Conservation (phyloP, 1,140 invertebrate species). For the Formica selysi region DNA sequence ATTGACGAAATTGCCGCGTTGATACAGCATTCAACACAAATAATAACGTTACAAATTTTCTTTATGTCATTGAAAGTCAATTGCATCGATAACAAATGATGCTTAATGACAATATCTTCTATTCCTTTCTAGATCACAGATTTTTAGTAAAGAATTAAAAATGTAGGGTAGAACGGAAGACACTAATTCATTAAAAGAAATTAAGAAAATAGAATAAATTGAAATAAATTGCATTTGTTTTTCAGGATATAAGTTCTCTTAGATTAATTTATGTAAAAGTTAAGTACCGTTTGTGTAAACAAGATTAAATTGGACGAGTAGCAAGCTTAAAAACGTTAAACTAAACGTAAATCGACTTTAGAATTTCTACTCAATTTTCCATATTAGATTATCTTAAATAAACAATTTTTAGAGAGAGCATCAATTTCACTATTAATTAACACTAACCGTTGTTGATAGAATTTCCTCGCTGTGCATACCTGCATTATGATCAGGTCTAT, state of each 20-base stretch:
- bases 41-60: constrained; percentile 13
- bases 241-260: neutral
- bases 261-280: neutral
- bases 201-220: neutral
- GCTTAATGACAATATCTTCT: neutral
- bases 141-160: neutral
- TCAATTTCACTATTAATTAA: constrained; percentile 16
- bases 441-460: neutral
- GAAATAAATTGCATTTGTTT: neutral
- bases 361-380: neutral
- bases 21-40: neutral
- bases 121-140: constrained; percentile 14
- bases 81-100: neutral
- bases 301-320: neutral
- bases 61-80: constrained; percentile 8
- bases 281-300: no score
- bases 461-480: neutral
- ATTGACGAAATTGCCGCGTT: constrained; percentile 7
- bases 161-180: neutral
- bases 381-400: neutral
- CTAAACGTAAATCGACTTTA: neutral
- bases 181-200: neutral
- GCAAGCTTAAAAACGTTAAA: no score
- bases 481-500: constrained; percentile 3
- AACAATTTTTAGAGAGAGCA: neutral